A percentile compares a stretch with the other conserved stretches of the same genome.
Conservation (phyloP, 2,797 vertebrate genomes). For the Margarornis squamiger region DNA sequence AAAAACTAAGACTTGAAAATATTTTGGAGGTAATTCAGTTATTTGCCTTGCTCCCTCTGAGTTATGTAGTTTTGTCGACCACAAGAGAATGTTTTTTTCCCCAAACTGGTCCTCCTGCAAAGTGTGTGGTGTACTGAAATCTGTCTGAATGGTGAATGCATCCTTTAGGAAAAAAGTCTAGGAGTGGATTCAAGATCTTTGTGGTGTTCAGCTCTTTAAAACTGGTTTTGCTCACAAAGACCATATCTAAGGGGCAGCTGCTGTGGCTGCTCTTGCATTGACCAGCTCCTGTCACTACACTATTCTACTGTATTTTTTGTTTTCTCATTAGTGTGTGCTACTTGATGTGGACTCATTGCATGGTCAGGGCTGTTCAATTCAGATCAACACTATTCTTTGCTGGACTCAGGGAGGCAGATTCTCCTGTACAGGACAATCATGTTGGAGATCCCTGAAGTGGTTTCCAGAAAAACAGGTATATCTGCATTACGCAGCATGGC, state of each 20-base stretch:
- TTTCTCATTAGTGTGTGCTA: background rate
- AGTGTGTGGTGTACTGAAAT: background rate
- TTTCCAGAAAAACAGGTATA: background rate
- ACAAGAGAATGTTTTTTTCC: background rate
- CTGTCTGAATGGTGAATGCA: background rate
- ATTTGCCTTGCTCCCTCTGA: background rate
- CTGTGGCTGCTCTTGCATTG: background rate
- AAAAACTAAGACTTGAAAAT: background rate
- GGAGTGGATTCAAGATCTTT: background rate
- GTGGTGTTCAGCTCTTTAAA: background rate
- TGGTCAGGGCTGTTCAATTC: no score
- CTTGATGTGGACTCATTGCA: background rate
- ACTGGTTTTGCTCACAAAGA: background rate
- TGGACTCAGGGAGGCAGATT: background rate
- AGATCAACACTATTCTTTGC: background rate
- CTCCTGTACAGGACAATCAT: rapidly evolving
- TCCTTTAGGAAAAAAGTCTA: background rate
- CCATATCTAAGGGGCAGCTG: background rate
- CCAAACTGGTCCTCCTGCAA: background rate
- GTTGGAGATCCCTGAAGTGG: background rate
- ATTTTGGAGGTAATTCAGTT: background rate
- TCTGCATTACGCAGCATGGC: background rate
- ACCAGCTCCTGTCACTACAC: background rate
- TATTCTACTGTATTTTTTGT: background rate
- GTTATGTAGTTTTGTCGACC: background rate